Percentiles rank a stretch among this genome's conserved stretches.
Evolutionary conservation across 2,113 vertebrate genomes (phyloP).

Genomic region (Strix uralensis): DNA sequence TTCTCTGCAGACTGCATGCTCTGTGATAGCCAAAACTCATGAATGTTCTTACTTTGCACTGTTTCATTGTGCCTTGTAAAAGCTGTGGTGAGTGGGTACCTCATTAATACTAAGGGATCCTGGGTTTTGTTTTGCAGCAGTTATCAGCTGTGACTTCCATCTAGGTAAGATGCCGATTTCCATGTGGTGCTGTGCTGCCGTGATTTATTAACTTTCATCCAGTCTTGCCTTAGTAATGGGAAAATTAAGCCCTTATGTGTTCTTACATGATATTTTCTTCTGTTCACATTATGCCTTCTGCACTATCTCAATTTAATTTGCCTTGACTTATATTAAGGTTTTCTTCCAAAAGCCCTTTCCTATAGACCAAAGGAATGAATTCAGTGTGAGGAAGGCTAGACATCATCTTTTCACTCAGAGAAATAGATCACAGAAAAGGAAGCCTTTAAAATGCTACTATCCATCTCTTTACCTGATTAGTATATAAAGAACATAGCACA

Average conservation of each 20-base stretch:
- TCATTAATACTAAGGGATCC: not conserved
- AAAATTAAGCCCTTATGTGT: not conserved
- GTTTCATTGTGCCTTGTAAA: not conserved
- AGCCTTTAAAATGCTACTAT: not conserved
- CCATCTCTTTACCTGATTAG: conserved; percentile 3
- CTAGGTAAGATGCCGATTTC: conserved; percentile 6
- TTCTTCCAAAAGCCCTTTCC: conserved; percentile 21
- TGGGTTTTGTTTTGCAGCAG: not conserved
- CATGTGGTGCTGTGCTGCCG: not conserved
- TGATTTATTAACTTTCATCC: conserved; percentile 11
- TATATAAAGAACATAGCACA: not conserved
- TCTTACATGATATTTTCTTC: not conserved
- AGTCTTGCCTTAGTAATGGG: not conserved
- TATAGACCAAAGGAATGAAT: not conserved
- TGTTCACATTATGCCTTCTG: not conserved
- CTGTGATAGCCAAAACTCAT: not conserved
- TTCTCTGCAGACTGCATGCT: not conserved
- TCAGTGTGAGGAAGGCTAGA: not conserved
- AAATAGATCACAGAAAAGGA: not conserved
- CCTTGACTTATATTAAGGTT: not conserved
- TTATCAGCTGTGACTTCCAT: not conserved
- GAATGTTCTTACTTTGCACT: not conserved
- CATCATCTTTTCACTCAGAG: not conserved
- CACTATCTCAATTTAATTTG: conserved; percentile 11
- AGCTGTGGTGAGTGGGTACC: not conserved